Evolutionary conservation across 2,113 vertebrate species (phyloP).

Genomic region (Tupaia chinensis): DNA sequence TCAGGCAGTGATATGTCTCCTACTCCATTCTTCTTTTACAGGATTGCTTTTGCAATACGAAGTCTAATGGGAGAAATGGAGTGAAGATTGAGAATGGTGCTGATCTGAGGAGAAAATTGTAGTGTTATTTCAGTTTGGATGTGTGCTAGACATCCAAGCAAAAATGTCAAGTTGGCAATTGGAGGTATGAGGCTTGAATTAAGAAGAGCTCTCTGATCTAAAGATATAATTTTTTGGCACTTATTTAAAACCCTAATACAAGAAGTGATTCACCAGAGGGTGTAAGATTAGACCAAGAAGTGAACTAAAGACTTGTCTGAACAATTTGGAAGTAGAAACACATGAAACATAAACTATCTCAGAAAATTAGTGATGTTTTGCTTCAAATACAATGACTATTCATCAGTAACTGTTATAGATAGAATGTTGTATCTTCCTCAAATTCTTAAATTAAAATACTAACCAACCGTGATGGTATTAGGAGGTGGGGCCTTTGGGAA

Average conservation of each 20-base stretch:
- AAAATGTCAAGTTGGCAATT: neutral
- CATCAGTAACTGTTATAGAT: neutral
- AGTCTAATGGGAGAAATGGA: neutral
- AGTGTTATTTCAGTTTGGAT: neutral
- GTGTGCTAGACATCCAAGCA: neutral
- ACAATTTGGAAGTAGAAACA: neutral
- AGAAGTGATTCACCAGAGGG: neutral
- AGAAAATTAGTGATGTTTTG: neutral
- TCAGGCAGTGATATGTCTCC: no score
- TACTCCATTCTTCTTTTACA: no score
- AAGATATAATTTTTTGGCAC: neutral
- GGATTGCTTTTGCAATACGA: no score
- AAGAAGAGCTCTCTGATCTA: neutral
- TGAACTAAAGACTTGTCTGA: neutral
- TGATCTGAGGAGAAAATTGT: neutral
- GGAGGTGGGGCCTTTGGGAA: neutral
- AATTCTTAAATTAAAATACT: neutral
- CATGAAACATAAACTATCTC: neutral
- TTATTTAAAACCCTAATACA: neutral
- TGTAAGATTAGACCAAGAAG: neutral
- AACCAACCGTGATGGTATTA: neutral
- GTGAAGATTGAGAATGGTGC: neutral
- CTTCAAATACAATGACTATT: neutral
- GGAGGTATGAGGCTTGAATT: neutral
- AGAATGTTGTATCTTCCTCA: neutral